phyloP scores from a whole-genome alignment of 2,113 vertebrate species.

The Ageneiosus marmoratus region DNA sequence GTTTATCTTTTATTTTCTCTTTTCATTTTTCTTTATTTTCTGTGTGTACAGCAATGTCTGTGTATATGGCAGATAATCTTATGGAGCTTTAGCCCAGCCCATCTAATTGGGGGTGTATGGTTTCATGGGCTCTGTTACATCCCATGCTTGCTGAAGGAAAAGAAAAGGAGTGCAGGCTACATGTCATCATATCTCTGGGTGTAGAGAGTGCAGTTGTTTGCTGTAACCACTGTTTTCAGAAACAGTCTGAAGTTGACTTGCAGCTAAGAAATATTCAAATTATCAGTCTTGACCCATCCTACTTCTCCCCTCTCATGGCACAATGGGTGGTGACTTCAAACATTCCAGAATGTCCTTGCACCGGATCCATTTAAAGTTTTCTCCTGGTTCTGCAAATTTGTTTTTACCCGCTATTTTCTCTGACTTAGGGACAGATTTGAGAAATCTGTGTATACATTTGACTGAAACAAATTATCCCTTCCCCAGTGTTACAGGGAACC shows the following conservation, averaged over 20 bases:
- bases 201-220: conserved; percentile 58
- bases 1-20: conserved; percentile 22
- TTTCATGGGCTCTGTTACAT: neutral
- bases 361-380: conserved; percentile 1
- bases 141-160: neutral
- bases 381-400: neutral
- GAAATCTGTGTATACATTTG: conserved; percentile 30
- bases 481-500: conserved; percentile 47
- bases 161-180: neutral
- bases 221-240: conserved; percentile 61
- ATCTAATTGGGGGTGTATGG: conserved; percentile 4
- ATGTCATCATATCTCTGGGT: neutral
- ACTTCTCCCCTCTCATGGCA: conserved; percentile 9
- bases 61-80: conserved; percentile 37
- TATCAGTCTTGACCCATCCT: neutral
- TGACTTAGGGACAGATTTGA: conserved; percentile 27
- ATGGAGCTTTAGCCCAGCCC: neutral
- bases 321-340: conserved; percentile 38
- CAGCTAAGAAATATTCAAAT: neutral
- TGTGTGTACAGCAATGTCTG: neutral
- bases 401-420: neutral
- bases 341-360: conserved; percentile 64
- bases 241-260: conserved; percentile 26
- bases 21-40: conserved; percentile 16
- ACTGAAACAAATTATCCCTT: conserved; percentile 19